These are phyloP conservation scores for Burhinus oedicnemus DNA, from an alignment of 2,113 vertebrate species.

Conservation along the genomic window DNA sequence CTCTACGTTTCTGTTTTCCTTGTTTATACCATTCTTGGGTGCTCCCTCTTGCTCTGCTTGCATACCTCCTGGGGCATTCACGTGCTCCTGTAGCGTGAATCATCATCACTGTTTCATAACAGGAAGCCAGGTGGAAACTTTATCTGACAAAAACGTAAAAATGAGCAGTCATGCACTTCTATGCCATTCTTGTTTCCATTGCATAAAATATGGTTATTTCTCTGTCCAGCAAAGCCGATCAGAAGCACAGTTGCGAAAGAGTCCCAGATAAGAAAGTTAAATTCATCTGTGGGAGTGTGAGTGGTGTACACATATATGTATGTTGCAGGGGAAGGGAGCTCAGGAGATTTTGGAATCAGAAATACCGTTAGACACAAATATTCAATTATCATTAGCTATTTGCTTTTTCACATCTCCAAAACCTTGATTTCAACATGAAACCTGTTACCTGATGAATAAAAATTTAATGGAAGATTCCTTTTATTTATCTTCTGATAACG, in stretches of 20 bases:
- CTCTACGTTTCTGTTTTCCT: rapidly evolving
- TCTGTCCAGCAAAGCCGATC: not conserved
- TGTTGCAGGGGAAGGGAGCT: not conserved
- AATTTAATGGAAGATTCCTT: not conserved
- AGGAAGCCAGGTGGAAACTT: not conserved
- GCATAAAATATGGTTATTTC: not conserved
- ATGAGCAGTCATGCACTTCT: not conserved
- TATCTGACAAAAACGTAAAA: not conserved
- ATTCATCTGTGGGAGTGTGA: not conserved
- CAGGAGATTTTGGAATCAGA: not conserved
- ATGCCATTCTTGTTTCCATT: not conserved
- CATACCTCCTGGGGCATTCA: not conserved
- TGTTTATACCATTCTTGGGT: not conserved
- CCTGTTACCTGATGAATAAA: not conserved
- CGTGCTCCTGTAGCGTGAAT: not conserved
- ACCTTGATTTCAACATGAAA: not conserved
- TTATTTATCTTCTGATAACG: not conserved
- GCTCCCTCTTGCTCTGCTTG: not conserved
- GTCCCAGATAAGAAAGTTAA: not conserved
- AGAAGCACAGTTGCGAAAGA: not conserved
- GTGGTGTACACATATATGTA: rapidly evolving
- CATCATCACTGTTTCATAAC: not conserved
- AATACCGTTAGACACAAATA: not conserved
- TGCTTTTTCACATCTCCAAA: not conserved
- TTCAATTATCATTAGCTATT: not conserved